Conservation (phyloP, 2,888 invertebrate genomes). For the Trypoxylon attenuatum region DNA sequence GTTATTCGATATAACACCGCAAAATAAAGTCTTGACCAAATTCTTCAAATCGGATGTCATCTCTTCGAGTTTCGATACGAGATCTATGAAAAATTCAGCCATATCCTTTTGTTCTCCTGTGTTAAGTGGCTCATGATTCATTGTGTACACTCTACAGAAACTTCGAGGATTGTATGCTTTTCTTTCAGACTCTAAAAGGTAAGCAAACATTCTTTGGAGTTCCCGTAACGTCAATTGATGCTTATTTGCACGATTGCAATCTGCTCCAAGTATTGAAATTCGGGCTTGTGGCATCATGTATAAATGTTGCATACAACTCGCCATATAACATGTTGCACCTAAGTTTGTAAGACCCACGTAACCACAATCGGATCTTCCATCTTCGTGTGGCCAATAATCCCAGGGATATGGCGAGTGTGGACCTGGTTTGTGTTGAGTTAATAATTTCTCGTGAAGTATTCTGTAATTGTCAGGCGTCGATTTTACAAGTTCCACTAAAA, state of each 20-base stretch:
- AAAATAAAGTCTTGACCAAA: constrained; percentile 92
- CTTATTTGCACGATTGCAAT: constrained; percentile 83
- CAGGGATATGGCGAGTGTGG: constrained; percentile 92
- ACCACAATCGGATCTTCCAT: constrained; percentile 94
- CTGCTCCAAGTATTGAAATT: constrained; percentile 87
- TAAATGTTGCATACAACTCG: constrained; percentile 96
- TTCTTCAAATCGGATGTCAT: constrained; percentile 94
- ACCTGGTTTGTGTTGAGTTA: constrained; percentile 90
- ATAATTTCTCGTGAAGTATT: constrained; percentile 86
- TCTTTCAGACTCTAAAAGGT: constrained; percentile 93
- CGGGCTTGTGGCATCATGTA: constrained; percentile 98
- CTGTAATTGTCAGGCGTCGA: constrained; percentile 91
- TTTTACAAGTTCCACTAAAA: constrained; percentile 91
- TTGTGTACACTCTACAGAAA: constrained; percentile 96
- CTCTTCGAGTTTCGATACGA: constrained; percentile 96
- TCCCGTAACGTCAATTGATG: constrained; percentile 90
- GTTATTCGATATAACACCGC: constrained; percentile 95
- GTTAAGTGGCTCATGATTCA: constrained; percentile 97
- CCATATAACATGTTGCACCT: constrained; percentile 98
- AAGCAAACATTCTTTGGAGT: constrained; percentile 96
- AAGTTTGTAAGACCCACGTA: constrained; percentile 96
- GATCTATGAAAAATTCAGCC: constrained; percentile 98
- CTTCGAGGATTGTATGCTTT: constrained; percentile 96
- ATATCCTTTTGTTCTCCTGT: constrained; percentile 98
- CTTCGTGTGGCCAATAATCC: constrained; percentile 99